Evolutionary conservation across 2,113 vertebrate species (phyloP).

Genomic region (Guaruba guarouba): DNA sequence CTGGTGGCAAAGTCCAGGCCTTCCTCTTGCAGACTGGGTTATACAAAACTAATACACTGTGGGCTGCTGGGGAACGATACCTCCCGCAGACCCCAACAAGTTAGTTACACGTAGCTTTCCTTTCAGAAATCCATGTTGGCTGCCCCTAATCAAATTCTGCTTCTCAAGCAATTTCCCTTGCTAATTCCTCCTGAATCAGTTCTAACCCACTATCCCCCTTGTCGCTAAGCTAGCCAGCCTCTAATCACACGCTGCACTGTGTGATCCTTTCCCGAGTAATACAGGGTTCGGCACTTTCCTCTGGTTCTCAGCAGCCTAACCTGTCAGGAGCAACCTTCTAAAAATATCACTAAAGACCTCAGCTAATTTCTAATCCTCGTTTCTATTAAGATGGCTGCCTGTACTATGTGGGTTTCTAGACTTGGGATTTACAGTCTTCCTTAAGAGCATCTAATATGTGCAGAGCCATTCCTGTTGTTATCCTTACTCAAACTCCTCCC

Average conservation of each 20-base stretch:
- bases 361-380: conserved; percentile 75
- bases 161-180: conserved; percentile 70
- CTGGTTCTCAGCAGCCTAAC: conserved; percentile 63
- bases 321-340: conserved; percentile 72
- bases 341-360: conserved; percentile 75
- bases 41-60: not conserved
- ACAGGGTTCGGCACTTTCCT: conserved; percentile 16
- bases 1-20: not conserved
- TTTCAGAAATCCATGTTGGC: conserved; percentile 43
- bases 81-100: conserved; percentile 6
- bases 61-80: not conserved
- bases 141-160: conserved; percentile 69
- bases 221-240: conserved; percentile 56
- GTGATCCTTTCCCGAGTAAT: conserved; percentile 59
- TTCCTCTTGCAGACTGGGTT: not conserved
- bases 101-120: not conserved
- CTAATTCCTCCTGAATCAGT: conserved; percentile 64
- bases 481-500: conserved; percentile 38
- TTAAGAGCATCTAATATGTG: conserved; percentile 39
- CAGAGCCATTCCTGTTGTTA: conserved; percentile 46
- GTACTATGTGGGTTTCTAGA: conserved; percentile 18
- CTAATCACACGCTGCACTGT: conserved; percentile 40
- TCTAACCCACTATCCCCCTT: conserved; percentile 55
- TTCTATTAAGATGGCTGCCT: conserved; percentile 55
- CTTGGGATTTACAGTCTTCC: conserved; percentile 57